phyloP scores from a whole-genome alignment of 2,888 invertebrate genomes.

The Latrodectus hesperus region DNA sequence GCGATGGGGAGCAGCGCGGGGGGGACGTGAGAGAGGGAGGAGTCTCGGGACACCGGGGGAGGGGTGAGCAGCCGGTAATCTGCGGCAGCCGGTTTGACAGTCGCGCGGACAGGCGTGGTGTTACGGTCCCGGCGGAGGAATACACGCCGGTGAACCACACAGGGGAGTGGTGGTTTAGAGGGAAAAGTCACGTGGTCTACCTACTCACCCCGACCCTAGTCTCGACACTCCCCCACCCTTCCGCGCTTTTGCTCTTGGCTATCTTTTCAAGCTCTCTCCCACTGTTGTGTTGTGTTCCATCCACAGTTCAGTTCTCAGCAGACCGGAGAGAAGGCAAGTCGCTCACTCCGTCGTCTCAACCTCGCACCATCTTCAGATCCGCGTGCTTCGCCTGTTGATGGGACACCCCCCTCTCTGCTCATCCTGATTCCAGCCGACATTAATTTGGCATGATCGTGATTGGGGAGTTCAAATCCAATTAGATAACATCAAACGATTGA shows the following conservation, averaged over 20 bases:
- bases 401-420: too few species aligned
- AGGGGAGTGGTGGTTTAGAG: conserved; percentile 67
- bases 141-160: conserved; percentile 69
- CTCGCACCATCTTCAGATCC: not conserved
- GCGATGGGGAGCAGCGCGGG: conserved; percentile 15
- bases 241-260: conserved; percentile 1
- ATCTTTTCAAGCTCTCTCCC: conserved; percentile 22
- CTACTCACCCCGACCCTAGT: conserved; percentile 5
- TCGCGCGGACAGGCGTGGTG: conserved; percentile 68
- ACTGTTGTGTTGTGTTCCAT: not conserved
- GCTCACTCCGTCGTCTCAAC: not conserved
- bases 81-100: conserved; percentile 69
- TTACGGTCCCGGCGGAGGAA: conserved; percentile 67
- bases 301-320: conserved; percentile 21
- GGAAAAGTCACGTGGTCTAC: conserved; percentile 64
- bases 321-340: conserved; percentile 22
- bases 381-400: too few species aligned
- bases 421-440: too few species aligned
- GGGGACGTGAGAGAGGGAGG: conserved; percentile 29
- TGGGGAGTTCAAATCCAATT: too few species aligned
- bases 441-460: too few species aligned
- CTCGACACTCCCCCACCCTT: not conserved
- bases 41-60: conserved; percentile 37
- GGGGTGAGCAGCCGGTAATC: conserved; percentile 62
- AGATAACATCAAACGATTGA: too few species aligned